Evolutionary conservation across 2,888 invertebrate species (phyloP).

Genomic region (Oxycera nigricornis): DNA sequence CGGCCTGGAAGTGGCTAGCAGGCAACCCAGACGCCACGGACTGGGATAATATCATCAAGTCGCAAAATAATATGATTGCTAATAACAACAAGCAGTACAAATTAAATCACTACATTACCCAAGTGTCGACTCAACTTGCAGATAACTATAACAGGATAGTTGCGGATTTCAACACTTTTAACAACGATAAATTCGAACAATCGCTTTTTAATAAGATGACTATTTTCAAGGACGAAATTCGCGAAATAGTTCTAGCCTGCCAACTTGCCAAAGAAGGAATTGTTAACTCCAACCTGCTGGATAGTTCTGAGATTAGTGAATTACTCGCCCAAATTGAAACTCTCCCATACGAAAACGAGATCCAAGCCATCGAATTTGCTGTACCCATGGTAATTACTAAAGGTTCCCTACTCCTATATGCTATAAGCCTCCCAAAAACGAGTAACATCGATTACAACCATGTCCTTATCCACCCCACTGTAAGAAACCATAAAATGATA

Average conservation of each 20-base stretch:
- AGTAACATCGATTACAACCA: slow-evolving; percentile 23
- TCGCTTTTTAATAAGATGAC: not conserved
- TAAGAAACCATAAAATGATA: slow-evolving; percentile 32
- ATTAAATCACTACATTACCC: slow-evolving; percentile 35
- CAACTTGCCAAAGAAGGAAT: slow-evolving; percentile 11
- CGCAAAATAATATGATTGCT: slow-evolving; percentile 26
- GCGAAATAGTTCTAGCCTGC: not conserved
- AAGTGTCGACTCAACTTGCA: slow-evolving; percentile 10
- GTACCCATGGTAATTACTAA: slow-evolving; percentile 45
- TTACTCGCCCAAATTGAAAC: slow-evolving; percentile 41
- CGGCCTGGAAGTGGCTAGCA: slow-evolving; percentile 42
- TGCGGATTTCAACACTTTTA: too few relatives aligned
- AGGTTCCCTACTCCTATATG: slow-evolving; percentile 19
- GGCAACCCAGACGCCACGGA: slow-evolving; percentile 40
- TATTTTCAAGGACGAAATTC: not conserved
- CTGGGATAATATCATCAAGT: slow-evolving; percentile 32
- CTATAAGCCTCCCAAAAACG: not conserved
- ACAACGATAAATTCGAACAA: slow-evolving; percentile 11
- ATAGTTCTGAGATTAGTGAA: not conserved
- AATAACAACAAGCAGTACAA: slow-evolving; percentile 41
- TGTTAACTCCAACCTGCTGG: not conserved
- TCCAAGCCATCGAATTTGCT: slow-evolving; percentile 39
- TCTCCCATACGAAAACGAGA: slow-evolving; percentile 43
- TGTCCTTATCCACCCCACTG: slow-evolving; percentile 8
- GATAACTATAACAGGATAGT: slow-evolving; percentile 39